phyloP scores from a whole-genome alignment of 2,888 invertebrate genomes.

The Leptinotarsa tumamoca region DNA sequence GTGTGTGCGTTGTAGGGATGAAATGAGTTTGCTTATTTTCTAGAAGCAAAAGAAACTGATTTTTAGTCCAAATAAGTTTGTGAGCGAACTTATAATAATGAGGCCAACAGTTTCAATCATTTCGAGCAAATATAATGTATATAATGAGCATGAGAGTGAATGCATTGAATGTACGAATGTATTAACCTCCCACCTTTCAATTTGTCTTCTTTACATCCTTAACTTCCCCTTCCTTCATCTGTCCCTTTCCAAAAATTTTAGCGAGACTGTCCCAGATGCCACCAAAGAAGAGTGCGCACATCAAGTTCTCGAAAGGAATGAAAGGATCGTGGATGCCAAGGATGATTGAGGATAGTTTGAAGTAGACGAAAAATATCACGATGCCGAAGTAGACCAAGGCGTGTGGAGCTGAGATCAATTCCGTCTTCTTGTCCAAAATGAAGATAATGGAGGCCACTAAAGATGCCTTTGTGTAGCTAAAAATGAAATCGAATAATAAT shows the following conservation, averaged over 20 bases:
- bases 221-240: conserved; percentile 80
- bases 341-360: conserved; percentile 94
- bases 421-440: conserved; percentile 96
- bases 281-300: conserved; percentile 96
- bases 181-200: conserved; percentile 64
- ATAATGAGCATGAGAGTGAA: no score
- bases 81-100: no score
- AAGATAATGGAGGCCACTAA: conserved; percentile 95
- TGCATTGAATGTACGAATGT: no score
- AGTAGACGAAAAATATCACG: conserved; percentile 97
- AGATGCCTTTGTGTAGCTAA: conserved; percentile 95
- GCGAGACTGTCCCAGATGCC: conserved; percentile 98
- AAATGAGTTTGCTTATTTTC: no score
- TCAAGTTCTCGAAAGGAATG: conserved; percentile 97
- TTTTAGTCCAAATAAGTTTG: no score
- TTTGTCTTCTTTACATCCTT: conserved; percentile 88
- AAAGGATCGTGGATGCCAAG: conserved; percentile 99
- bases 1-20: no score
- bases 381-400: conserved; percentile 97
- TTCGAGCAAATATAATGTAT: no score
- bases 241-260: conserved; percentile 86
- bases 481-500: conserved; percentile 55
- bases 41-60: no score
- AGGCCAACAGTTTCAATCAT: no score
- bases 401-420: conserved; percentile 95